Base-by-base conservation (phyloP, 2,888 invertebrate species). In the Parnassius smintheus region DNA sequence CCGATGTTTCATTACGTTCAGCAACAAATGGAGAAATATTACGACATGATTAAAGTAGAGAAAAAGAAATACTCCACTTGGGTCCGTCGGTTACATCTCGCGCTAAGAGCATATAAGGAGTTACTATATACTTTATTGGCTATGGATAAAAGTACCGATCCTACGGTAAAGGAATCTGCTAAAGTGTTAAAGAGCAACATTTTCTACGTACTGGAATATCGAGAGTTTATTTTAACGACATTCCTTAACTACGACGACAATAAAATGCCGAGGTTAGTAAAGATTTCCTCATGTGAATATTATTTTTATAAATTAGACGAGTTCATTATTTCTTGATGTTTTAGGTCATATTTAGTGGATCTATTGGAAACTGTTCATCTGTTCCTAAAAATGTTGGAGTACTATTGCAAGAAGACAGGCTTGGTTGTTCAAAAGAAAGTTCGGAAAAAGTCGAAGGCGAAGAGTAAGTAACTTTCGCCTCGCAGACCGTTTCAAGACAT, bases 1-100 rank as follows among this genome's bases (percentile, higher is more conserved):
- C 95, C 96, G 67, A 95, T 96, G 75, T 99, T 99, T 86, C 98
- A 99, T 89, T 97, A 97, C 86, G 96, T 98, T 9, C 98, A 99
- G 85, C 96, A 97, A 73, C 96, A 98, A 88, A 94, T 98, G 92
- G 97, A 98, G 77, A 94, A 93, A 67, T 96, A 95, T 79, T 94
- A 94, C 78, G 97, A 97, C 76, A 95, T 96, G 95, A 95, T 98
- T 77, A 88, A 92, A 70, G 93, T 94, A 55, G 98, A 99, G 79
- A 98, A 98, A 89, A 96, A 96, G 78, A 96, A 96, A 79, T 93
- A 94, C 67, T 87, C 93, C 7, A 86, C 94, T 46, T 99, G 98
- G 98, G 96, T 97, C 10, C 93, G 94, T 74, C 94, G 98, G 70
- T 93, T 98, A 65, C 98, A 99, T 83, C 89, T 98, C 54, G 97